Percentiles rank a stretch among this genome's conserved stretches.
Conservation (phyloP, 2,888 invertebrate genomes). For the Orchesella flavescens region DNA sequence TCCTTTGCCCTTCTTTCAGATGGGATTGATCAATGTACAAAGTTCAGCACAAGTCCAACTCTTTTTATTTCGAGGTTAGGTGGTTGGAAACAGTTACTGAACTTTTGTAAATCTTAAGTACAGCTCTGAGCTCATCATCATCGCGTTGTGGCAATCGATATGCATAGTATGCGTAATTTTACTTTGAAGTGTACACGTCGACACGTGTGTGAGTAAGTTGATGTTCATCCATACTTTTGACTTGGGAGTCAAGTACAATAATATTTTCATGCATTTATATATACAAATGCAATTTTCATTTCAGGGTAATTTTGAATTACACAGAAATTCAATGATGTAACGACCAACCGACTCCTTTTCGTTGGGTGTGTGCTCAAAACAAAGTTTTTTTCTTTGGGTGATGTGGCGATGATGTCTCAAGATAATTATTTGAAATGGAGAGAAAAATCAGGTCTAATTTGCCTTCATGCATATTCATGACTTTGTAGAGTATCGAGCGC, state of each 20-base stretch:
- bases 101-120: no score
- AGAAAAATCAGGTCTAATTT: background rate
- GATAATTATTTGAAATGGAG: conserved; percentile 53
- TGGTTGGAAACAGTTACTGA: no score
- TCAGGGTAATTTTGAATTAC: conserved; percentile 22
- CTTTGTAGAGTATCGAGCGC: no score
- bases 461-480: conserved; percentile 13
- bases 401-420: conserved; percentile 25
- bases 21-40: conserved; percentile 27
- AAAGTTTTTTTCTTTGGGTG: conserved; percentile 8
- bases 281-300: background rate
- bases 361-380: conserved; percentile 34
- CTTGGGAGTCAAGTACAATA: no score
- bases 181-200: background rate
- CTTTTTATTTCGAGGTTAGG: no score
- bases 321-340: conserved; percentile 35
- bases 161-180: background rate
- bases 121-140: no score
- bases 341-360: background rate
- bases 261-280: no score
- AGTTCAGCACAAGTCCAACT: conserved; percentile 13
- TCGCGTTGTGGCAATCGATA: no score
- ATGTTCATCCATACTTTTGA: no score
- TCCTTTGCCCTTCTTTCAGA: conserved; percentile 18
- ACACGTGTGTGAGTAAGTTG: no score